Evolutionary conservation across 2,797 vertebrate genomes (phyloP), one percentile per base, ranked within the genome.

Genomic region (Microctenopoma stevenorrisi): DNA sequence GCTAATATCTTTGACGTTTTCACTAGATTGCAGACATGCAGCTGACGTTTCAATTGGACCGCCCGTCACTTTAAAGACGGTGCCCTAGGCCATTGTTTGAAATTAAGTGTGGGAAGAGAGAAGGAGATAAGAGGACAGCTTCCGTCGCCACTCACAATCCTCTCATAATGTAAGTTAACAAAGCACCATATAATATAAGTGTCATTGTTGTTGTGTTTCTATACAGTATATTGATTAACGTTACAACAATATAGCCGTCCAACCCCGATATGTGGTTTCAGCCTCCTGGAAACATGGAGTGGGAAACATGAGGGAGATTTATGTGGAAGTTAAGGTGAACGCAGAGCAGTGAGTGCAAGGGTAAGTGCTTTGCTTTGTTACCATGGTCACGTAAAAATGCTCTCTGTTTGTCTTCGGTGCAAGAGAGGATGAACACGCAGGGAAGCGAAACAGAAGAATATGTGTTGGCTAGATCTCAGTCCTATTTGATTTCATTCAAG

Each of bases 371-470:
- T 54, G 91, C 92, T 91, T 91, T 56, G 96, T 98, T 96, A 93
- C 96, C 96, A 95, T 97, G 95, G 95, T 91, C 95, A 98, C 95
- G 87, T 89, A 91, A 92, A 91, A 95, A 95, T 92, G 92, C 93
- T 68, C 93, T 68, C 55, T 83, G 74, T 76, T 81, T 62, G 90
- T 92, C 88, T 90, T 91, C 89, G 64, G 51, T 70, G 42, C 87
- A 79, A 84, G 88, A 94, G 92, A 74, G 53, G 26, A 73, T 51
- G 53, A 58, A 91, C 91, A 91, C 92, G 92, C 87, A 93, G 79
- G 90, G 90, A 94, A 50, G 15, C 22, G 52, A 28, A 56, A 12
- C 30, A 78, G 64, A 54, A 64, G 62, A 42, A 70, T 47, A 54
- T 37, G n/a, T 56, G 46, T 62, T 60, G 63, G 25, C 58, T 38